Evolutionary conservation across 2,888 invertebrate genomes (phyloP).

Genomic region (Ormyrus nitidulus): DNA sequence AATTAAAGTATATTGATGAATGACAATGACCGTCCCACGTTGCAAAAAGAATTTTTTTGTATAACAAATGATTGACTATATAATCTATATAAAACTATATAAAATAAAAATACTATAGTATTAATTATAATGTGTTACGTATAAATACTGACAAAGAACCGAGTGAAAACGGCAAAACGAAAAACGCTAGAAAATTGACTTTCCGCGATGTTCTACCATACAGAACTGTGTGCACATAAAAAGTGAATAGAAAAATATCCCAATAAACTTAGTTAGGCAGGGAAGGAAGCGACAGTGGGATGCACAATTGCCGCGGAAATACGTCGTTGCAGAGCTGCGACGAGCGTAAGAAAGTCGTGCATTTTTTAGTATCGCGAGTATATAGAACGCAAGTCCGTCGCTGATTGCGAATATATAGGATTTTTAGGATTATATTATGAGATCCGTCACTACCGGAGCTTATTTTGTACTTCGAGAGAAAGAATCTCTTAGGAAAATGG

Average conservation of each 20-base stretch:
- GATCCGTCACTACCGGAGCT: background rate
- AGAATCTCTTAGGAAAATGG: background rate
- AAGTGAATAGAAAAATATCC: background rate
- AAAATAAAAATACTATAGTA: background rate
- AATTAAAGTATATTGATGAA: conserved; percentile 13
- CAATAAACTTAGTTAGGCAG: too few species aligned
- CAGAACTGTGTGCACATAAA: background rate
- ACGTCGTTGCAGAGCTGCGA: background rate
- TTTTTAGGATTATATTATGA: background rate
- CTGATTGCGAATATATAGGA: too few species aligned
- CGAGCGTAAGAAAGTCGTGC: background rate
- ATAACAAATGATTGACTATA: conserved; percentile 19
- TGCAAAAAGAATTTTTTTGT: conserved; percentile 51
- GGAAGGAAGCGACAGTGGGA: background rate
- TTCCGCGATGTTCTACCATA: background rate
- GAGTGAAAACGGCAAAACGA: background rate
- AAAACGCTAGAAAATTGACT: background rate
- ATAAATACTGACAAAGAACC: background rate
- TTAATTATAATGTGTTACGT: background rate
- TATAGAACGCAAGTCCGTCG: too few species aligned
- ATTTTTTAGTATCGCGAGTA: background rate
- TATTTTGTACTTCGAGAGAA: background rate
- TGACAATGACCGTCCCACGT: conserved; percentile 56
- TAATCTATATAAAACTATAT: background rate
- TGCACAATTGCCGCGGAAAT: background rate